Conservation (phyloP, 2,113 vertebrate species). For the Barbus barbus region DNA sequence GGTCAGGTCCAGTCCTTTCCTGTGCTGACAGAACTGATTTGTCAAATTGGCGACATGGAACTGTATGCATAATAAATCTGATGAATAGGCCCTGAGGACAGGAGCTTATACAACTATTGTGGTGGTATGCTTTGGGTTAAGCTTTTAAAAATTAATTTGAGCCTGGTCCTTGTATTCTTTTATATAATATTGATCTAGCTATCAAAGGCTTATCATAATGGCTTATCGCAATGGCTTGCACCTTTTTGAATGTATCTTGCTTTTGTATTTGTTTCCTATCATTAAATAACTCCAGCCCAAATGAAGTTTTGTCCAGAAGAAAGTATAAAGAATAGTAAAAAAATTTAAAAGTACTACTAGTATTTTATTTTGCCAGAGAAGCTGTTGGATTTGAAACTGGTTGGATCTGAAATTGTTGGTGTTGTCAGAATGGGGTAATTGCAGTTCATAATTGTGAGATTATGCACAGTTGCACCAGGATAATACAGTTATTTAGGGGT, state of each 20-base stretch:
- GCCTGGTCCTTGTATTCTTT: background rate
- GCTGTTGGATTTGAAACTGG: background rate
- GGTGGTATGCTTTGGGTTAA: background rate
- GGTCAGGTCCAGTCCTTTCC: background rate
- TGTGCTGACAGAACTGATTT: background rate
- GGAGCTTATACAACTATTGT: conserved; percentile 1
- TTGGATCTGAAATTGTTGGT: background rate
- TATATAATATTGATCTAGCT: background rate
- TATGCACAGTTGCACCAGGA: conserved; percentile 48
- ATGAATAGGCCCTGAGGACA: conserved; percentile 35
- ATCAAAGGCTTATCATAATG: background rate
- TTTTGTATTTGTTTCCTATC: background rate
- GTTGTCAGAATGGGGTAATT: conserved; percentile 17
- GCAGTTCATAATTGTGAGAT: conserved; percentile 47
- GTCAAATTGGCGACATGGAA: background rate
- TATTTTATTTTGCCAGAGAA: background rate
- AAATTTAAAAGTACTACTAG: background rate
- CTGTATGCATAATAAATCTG: background rate
- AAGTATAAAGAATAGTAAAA: background rate
- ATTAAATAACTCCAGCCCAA: background rate
- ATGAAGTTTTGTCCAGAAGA: no score
- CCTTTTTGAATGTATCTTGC: background rate
- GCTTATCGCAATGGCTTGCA: background rate
- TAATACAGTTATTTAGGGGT: conserved; percentile 50
- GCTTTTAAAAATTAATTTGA: background rate